Evolutionary conservation across 2,797 vertebrate species (phyloP).

Genomic region (Melanotaenia maccullochi): DNA sequence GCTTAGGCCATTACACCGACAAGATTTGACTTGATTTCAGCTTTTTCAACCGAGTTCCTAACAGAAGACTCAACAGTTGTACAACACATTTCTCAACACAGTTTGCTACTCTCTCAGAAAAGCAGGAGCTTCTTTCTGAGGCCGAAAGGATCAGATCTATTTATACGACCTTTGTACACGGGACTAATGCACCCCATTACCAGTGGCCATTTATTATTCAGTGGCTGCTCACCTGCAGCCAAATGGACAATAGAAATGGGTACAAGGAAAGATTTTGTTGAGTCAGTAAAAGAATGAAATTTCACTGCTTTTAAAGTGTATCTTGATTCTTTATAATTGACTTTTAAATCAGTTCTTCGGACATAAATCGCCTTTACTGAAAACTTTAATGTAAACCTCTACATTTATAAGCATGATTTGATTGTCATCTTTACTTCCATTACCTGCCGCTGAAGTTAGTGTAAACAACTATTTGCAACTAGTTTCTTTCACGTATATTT

Average conservation of each 20-base stretch:
- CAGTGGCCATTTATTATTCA: slow-evolving; percentile 80
- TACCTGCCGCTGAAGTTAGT: slow-evolving; percentile 16
- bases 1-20: not conserved
- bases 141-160: slow-evolving; percentile 70
- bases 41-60: slow-evolving; percentile 2
- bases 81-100: slow-evolving; percentile 7
- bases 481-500: not conserved
- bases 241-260: slow-evolving; percentile 69
- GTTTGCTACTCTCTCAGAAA: slow-evolving; percentile 22
- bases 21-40: slow-evolving; percentile 10
- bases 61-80: not conserved
- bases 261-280: slow-evolving; percentile 36
- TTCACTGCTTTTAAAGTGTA: slow-evolving; percentile 24
- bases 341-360: slow-evolving; percentile 36
- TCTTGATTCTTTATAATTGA: slow-evolving; percentile 41
- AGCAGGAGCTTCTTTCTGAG: slow-evolving; percentile 52
- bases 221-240: slow-evolving; percentile 77
- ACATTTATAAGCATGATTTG: slow-evolving; percentile 23
- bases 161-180: slow-evolving; percentile 75
- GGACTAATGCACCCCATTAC: slow-evolving; percentile 80
- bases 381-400: slow-evolving; percentile 6
- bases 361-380: slow-evolving; percentile 28
- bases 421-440: slow-evolving; percentile 17
- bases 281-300: slow-evolving; percentile 44
- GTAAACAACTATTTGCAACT: slow-evolving; percentile 2